Base-by-base conservation (phyloP, 2,113 vertebrate species). In the Pseudonaja textilis region DNA sequence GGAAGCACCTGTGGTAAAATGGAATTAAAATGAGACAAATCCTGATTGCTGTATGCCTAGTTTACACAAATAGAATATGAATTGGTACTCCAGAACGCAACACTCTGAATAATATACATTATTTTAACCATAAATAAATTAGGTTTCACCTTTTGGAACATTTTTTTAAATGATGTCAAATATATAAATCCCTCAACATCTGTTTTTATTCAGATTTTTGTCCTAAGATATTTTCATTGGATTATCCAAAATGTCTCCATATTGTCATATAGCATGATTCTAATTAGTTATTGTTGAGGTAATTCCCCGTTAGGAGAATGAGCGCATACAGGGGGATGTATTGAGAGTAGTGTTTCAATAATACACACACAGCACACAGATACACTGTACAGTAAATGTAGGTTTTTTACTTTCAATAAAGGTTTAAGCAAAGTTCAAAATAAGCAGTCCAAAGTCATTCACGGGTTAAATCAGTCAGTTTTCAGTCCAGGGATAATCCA, bases 1-100 rank as follows among this genome's bases (percentile, higher is more conserved):
- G 97, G 98, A 91, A 91, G 96, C 95, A 50, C 98, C 99, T 99
- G 94, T 23, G 29, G 61, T 23, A 93, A 74, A 95, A 94, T 74
- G 93, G 91, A 95, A 91, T 50, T 34, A 91, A 42, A 91, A 34
- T 18, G 90, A 91, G 5, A 3, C 25, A 55, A 45, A 25, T 1
- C 0, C 34, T 86, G 93, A 26, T 87, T 50, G 93, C 85, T 45
- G 52, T 55, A 92, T 52, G 20, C 12, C 0, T 8, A 91, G 3
- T 52, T 87, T 85, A 64, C 34, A 0, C 14, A 90, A 95, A 59
- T 6, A 92, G 81, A 92, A 92, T 42, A 42, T 59, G 34, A 94
- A 52, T 20, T 90, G 45, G 34, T 81, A 81, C 7, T 81, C 69
- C 18, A 81, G 42, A 81, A 39, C 20, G n/a, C n/a, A 81, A 81